Evolutionary conservation across 1,140 invertebrate genomes (phyloP), one percentile per base, ranked within the genome.

Genomic region (Brachionus sp.): DNA sequence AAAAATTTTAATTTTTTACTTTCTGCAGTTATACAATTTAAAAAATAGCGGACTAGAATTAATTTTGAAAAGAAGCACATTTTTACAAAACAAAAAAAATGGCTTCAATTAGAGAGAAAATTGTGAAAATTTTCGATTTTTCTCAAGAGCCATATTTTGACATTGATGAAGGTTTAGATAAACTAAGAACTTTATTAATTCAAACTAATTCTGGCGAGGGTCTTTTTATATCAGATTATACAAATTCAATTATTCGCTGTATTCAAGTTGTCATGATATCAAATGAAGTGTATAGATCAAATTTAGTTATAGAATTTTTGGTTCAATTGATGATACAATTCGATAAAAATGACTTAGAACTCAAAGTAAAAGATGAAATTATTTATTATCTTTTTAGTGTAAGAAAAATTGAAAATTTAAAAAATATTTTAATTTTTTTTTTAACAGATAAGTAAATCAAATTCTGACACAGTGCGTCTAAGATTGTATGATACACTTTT

Each of bases 131-230:
- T 25, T 75, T 75, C 10, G 25, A 75, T 46, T 10, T 46, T 6
- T 75, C 70, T 46, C 70, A 75, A 75, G 42, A 75, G n/a, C 70
- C 70, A 13, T 75, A 5, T 12, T 75, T 46, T 39, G 70, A 75
- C 25, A 44, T 46, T 9, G 42, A 75, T 39, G 42, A 13, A 25
- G 70, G 70, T 25, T 12, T 75, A 35, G 6, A 75, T 9, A 25
- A 75, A 25, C 19, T 75, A 13, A 75, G 33, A 46, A 9, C 7
- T n/a, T 7, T 75, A 23, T 73, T 73, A 10, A 9, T 35, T 16
- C 25, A 37, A 66, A n/a, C 4, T 66, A 33, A 19, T 33, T 12
- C 10, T 4, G 10, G 25, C 33, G 64, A 66, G 35, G 33, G 37
- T 70, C 33, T 39, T 16, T 33, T 39, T 23, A 19, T 73, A 23